A percentile compares a stretch with the other conserved stretches of the same genome.
Conservation (phyloP, 2,888 invertebrate genomes). For the Scaptomyza reducta region DNA sequence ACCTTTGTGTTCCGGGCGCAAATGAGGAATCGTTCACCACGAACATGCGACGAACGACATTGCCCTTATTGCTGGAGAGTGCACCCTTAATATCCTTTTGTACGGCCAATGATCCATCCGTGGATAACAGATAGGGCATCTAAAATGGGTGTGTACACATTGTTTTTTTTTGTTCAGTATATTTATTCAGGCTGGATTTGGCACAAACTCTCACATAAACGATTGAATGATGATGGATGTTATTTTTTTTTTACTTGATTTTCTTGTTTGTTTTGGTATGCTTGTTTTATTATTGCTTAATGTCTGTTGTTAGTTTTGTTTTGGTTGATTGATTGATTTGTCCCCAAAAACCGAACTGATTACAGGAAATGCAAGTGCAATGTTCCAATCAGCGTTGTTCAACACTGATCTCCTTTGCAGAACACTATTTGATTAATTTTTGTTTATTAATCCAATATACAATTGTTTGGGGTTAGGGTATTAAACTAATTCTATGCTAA, state of each 20-base stretch:
- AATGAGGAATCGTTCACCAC: slow-evolving; percentile 84
- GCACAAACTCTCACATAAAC: slow-evolving; percentile 42
- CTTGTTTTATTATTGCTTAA: slow-evolving; percentile 22
- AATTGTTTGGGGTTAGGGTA: slow-evolving; percentile 35
- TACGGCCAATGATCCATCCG: slow-evolving; percentile 84
- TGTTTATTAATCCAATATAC: slow-evolving; percentile 36
- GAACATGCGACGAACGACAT: slow-evolving; percentile 84
- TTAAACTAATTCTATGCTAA: slow-evolving; percentile 56
- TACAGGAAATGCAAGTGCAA: slow-evolving; percentile 62
- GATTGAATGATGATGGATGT: slow-evolving; percentile 44
- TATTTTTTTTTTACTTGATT: slow-evolving; percentile 32
- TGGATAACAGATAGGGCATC: slow-evolving; percentile 84
- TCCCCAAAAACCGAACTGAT: slow-evolving; percentile 70
- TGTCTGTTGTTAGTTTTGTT: slow-evolving; percentile 38
- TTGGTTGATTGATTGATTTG: slow-evolving; percentile 49
- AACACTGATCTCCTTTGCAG: slow-evolving; percentile 51
- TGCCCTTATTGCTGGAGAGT: slow-evolving; percentile 81
- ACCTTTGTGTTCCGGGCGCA: slow-evolving; percentile 83
- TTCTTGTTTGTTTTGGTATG: slow-evolving; percentile 26
- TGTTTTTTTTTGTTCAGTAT: slow-evolving; percentile 21
- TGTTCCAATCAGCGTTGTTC: slow-evolving; percentile 42
- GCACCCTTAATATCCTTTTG: slow-evolving; percentile 84
- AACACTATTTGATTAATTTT: slow-evolving; percentile 13
- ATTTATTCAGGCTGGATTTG: slow-evolving; percentile 38
- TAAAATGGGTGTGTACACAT: slow-evolving; percentile 71